Evolutionary conservation across 2,888 invertebrate genomes (phyloP).

Genomic region (Matsumyia berberina): DNA sequence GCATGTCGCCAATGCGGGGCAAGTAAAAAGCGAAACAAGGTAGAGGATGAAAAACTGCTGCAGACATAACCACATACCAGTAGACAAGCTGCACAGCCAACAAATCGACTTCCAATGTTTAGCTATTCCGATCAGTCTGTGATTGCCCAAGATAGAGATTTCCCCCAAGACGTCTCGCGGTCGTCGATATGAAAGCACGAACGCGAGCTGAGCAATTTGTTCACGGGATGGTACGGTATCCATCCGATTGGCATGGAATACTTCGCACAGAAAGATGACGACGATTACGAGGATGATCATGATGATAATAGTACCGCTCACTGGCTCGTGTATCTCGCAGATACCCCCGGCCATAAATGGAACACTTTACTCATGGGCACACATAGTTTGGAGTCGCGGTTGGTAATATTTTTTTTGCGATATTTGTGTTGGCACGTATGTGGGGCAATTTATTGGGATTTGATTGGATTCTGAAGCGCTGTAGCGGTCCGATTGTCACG

Average conservation of each 20-base stretch:
- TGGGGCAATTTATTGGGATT: slow-evolving; percentile 71
- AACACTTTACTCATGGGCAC: slow-evolving; percentile 32
- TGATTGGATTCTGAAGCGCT: slow-evolving; percentile 68
- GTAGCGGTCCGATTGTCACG: slow-evolving; percentile 55
- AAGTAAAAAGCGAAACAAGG: slow-evolving; percentile 1
- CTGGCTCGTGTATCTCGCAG: not conserved
- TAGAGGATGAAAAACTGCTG: slow-evolving; percentile 12
- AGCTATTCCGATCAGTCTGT: slow-evolving; percentile 55
- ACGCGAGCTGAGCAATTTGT: slow-evolving; percentile 59
- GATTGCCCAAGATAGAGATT: slow-evolving; percentile 26
- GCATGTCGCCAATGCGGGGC: slow-evolving; percentile 50
- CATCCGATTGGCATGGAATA: slow-evolving; percentile 16
- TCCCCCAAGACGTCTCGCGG: not conserved
- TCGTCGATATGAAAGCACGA: slow-evolving; percentile 30
- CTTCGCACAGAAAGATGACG: slow-evolving; percentile 21
- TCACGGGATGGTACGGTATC: slow-evolving; percentile 27
- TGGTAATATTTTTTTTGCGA: slow-evolving; percentile 28
- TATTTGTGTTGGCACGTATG: slow-evolving; percentile 56
- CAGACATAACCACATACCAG: not conserved
- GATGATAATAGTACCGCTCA: slow-evolving; percentile 8
- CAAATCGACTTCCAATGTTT: slow-evolving; percentile 55
- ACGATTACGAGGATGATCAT: not conserved
- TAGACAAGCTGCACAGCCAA: slow-evolving; percentile 11
- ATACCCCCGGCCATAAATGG: slow-evolving; percentile 47
- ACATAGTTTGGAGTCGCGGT: slow-evolving; percentile 5